phyloP scores from a whole-genome alignment of 2,797 vertebrate species.

The Peromyscus nudipes region DNA sequence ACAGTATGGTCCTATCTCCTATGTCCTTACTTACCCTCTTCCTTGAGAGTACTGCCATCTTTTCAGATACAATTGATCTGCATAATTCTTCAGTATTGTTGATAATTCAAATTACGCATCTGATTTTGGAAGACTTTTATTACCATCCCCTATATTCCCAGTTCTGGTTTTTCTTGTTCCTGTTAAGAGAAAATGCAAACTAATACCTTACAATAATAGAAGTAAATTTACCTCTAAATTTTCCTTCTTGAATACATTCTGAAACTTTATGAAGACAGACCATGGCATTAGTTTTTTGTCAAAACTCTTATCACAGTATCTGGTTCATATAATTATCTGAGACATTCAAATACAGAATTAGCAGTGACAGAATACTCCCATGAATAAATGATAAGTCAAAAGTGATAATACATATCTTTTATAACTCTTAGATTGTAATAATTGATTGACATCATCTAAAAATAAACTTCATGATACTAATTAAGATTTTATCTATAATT shows the following conservation, averaged over 20 bases:
- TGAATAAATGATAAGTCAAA: constrained; percentile 37
- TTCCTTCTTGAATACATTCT: neutral
- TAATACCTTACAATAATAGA: neutral
- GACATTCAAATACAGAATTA: neutral
- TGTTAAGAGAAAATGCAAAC: neutral
- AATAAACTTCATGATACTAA: neutral
- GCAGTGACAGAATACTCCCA: neutral
- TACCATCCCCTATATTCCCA: neutral
- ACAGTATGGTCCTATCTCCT: neutral
- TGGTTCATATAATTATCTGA: neutral
- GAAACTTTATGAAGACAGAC: neutral
- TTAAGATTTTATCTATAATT: constrained; percentile 8
- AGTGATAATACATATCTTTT: neutral
- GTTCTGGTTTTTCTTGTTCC: neutral
- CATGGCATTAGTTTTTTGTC: neutral
- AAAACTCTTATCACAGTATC: neutral
- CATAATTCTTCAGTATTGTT: neutral
- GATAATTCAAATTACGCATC: neutral
- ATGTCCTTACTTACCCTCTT: neutral
- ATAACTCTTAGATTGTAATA: neutral
- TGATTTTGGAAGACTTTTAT: neutral
- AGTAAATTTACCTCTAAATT: neutral
- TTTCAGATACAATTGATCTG: neutral
- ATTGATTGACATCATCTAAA: constrained; percentile 23
- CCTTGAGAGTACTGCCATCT: neutral